Conservation (phyloP, 2,797 vertebrate genomes). For the Micromesistius poutassou region DNA sequence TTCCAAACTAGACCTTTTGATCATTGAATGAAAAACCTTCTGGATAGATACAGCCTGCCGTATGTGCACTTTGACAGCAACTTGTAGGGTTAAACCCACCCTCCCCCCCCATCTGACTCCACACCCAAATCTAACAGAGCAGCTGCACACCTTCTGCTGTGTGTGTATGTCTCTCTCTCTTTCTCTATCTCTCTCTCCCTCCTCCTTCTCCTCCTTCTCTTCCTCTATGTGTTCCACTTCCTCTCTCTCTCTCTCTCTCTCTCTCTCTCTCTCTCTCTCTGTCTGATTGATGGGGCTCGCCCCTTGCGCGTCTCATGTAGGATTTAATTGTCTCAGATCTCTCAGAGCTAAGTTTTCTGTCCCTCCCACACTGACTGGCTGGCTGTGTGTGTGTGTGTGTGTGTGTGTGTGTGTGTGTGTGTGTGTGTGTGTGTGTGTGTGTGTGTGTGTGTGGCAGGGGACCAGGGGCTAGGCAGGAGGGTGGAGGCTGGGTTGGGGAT, state of each 20-base stretch:
- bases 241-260: not conserved
- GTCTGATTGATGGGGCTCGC: constrained; percentile 31
- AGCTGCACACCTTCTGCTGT: constrained; percentile 62
- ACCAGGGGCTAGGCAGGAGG: not conserved
- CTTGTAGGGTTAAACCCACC: not conserved
- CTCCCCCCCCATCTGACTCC: not conserved
- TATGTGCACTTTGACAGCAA: not conserved
- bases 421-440: constrained; percentile 3
- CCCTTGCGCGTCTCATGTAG: constrained; percentile 25
- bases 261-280: constrained; percentile 4
- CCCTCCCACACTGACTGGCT: constrained; percentile 12
- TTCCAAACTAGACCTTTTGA: too few species aligned
- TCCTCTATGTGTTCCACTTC: constrained; percentile 18
- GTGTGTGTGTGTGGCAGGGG: constrained; percentile 3
- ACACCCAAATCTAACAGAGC: constrained; percentile 35
- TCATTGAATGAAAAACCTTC: too few species aligned
- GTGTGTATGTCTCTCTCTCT: constrained; percentile 17
- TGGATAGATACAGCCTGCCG: not conserved
- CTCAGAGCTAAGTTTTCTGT: constrained; percentile 41
- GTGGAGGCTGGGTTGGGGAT: not conserved
- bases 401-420: not conserved
- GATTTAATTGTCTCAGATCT: constrained; percentile 48
- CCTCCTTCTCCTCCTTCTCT: constrained; percentile 23
- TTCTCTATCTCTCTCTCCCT: constrained; percentile 1
- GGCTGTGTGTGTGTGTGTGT: constrained; percentile 3